Evolutionary conservation across 2,888 invertebrate species (phyloP), one percentile per base, ranked within the genome.

Genomic region (Lagria hirta): DNA sequence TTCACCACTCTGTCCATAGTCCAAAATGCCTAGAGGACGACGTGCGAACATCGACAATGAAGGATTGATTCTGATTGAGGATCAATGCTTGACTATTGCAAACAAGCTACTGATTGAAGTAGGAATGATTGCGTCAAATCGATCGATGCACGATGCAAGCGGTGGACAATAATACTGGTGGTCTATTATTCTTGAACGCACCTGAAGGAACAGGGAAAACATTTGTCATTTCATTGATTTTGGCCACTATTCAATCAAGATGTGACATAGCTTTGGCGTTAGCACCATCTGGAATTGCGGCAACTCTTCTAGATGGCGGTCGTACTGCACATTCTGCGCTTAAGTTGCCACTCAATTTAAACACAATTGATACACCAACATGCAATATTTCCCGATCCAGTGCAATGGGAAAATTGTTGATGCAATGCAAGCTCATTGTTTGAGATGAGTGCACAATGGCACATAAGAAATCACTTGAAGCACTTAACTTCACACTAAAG

Each of bases 251-350:
- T 65, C 26, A 40, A 64, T 38, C 47, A 48, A 10, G 48, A 58
- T 26, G 50, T 55, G 36, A 56, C 57, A 27, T 27, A 3, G 10
- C 27, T 6, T 12, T 27, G n/a, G 27, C 27, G 7, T 11, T 27
- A 3, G 69, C 67, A 7, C 68, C 58, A 17, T 60, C 65, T 5
- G 69, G 68, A 32, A 68, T 72, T 36, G 64, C 66, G 14, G 62
- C 71, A 30, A 68, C 64, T 23, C 54, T 73, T 34, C 53, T 73
- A 20, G 54, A 61, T 49, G 61, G 66, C 42, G 68, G 65, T 15
- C 51, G 63, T 54, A 71, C 65, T 4, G 27, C 22, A 29, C 68
- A 68, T 38, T 61, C 61, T 14, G 51, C 57, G 35, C 64, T 68
- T 43, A 64, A 64, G 38, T 53, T 65, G 27, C 65, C 65, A 30